Base-by-base conservation (phyloP, 2,797 vertebrate genomes). In the Epinephelus coioides region DNA sequence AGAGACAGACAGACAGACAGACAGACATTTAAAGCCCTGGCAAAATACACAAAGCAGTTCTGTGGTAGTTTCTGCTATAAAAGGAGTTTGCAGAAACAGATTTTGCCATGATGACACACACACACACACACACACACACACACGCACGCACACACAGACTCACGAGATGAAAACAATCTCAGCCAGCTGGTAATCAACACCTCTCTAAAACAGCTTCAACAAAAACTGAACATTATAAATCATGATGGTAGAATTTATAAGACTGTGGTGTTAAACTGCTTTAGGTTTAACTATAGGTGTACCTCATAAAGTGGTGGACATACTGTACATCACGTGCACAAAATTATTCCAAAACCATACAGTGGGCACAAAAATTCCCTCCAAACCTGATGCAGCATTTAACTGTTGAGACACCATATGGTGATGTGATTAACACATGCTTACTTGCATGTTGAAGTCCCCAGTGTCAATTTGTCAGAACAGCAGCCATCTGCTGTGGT, bases 401-500 rank as follows among this genome's bases (percentile, higher is more conserved):
- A 72, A 63, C 73, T 60, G 64, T 59, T 76, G n/a, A 63, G 61
- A 71, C 23, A 55, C 30, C 86, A 82, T 71, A 73, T 70, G 63
- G 66, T 19, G 49, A 68, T 43, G 64, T 57, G 76, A 86, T 84
- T 69, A 80, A 86, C 85, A 87, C 68, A 72, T 54, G 51, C 54
- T 77, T 73, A 65, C 43, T 54, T 69, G 50, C 68, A 78, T 79
- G 75, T 84, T 82, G 8, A 40, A 63, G 61, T 76, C 79, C 69
- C 64, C 10, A 3, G 57, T 70, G 80, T 82, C 73, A 66, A 72
- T 87, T 84, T 86, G 70, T 74, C 78, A 63, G 44, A 76, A 83
- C 73, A 77, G 64, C 77, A 85, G 59, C 82, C 90, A 90, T 87
- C 73, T 91, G 88, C 85, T 86, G 49, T 43, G 69, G 73, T 69